Evolutionary conservation across 2,888 invertebrate genomes (phyloP), one percentile per base, ranked within the genome.

Genomic region (Ophraella communa): DNA sequence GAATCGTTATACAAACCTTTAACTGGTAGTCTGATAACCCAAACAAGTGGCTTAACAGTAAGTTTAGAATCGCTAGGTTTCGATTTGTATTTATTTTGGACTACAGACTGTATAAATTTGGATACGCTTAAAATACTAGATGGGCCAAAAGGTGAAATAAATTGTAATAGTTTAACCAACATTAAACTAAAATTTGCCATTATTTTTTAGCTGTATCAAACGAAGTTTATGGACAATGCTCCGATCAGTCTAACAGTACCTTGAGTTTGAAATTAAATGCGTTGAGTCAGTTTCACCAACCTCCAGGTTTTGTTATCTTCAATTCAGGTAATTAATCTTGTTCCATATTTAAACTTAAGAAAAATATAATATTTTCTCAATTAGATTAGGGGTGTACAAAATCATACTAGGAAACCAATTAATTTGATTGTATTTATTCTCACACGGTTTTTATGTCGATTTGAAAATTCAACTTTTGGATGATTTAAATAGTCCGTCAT

Each of bases 31-130:
- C 82, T 88, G 35, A 87, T 87, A 14, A 85, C 87, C 0, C 89
- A 88, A 78, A 84, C 86, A 77, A 86, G 86, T 18, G 87, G 87
- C 10, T 77, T 89, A 23, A 84, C 87, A 0, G 74, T 89, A 47
- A 85, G 86, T 14, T 84, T 87, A 65, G 85, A 87, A 70, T 85
- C 84, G 7, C 84, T 84, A 68, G 92, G 92, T 1, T 90, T 91
- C 71, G 93, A 94, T 78, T 86, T 91, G 78, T 93, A 91, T 76
- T 79, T 93, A 1, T 91, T 90, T 77, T 94, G 93, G 93, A 87
- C 89, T 30, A 87, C 89, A 1, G 89, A 91, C 73, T 91, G 91
- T 64, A 82, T 82, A 51, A 83, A 81, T 44, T 58, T 67, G 2
- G 73, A 71, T 18, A 66, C 65, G 27, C 62, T 67, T 27, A 68